A percentile compares a stretch with the other conserved stretches of the same genome.
phyloP scores from a whole-genome alignment of 2,113 vertebrate genomes.

The Steatornis caripensis region DNA sequence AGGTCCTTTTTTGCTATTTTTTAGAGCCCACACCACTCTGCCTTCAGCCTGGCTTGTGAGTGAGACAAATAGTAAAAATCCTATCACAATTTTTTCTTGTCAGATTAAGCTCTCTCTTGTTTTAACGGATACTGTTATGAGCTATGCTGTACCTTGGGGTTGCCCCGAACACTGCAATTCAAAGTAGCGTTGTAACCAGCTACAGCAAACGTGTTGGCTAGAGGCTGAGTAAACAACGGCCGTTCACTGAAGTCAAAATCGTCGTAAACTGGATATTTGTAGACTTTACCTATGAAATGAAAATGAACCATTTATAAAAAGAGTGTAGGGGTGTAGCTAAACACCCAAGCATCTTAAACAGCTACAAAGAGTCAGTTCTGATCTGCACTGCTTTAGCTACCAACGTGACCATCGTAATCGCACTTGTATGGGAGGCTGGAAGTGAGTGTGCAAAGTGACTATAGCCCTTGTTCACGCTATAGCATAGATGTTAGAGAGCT shows the following conservation, averaged over 20 bases:
- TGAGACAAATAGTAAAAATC: not conserved
- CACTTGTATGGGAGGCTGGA: not conserved
- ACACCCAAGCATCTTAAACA: not conserved
- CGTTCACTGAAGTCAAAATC: conserved; percentile 90
- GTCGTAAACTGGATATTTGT: conserved; percentile 86
- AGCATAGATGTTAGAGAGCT: not conserved
- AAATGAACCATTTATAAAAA: not conserved
- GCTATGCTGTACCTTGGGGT: conserved; percentile 84
- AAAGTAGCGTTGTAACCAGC: conserved; percentile 93
- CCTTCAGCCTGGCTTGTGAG: not conserved
- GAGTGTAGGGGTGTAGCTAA: not conserved
- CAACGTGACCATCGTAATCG: fast-evolving
- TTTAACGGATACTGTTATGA: not conserved
- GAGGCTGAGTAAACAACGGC: conserved; percentile 90
- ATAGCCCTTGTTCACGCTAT: not conserved
- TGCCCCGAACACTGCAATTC: conserved; percentile 94
- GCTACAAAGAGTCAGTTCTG: not conserved
- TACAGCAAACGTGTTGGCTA: conserved; percentile 87
- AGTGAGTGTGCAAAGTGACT: not conserved
- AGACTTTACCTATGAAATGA: conserved; percentile 76
- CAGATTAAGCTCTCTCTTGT: fast-evolving
- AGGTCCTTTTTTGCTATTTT: not conserved
- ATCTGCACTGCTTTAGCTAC: not conserved
- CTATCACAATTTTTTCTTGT: not conserved
- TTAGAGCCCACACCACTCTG: not conserved